Conservation (phyloP, 2,113 vertebrate genomes). For the Gallinago media region DNA sequence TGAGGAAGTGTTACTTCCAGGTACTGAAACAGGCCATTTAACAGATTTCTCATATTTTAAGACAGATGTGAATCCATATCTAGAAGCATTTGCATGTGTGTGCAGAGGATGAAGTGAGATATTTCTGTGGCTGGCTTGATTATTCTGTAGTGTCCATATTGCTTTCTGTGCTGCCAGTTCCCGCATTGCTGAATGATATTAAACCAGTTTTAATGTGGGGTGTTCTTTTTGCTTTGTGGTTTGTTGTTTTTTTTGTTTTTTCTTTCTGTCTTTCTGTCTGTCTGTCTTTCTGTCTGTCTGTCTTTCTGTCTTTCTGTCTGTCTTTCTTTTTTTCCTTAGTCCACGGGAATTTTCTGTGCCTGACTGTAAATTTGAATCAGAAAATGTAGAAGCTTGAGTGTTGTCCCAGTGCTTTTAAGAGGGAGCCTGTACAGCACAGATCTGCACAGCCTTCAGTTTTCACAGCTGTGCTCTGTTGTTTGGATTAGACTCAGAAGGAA, state of each 20-base stretch:
- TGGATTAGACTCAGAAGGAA: constrained; percentile 53
- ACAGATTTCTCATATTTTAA: neutral
- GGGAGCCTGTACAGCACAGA: neutral
- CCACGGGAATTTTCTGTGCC: neutral
- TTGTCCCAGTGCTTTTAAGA: neutral
- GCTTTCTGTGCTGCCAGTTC: neutral
- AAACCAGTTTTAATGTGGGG: neutral
- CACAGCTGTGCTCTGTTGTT: constrained; percentile 66
- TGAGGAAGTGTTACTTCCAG: neutral
- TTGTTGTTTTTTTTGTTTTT: neutral
- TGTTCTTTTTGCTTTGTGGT: neutral
- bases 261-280: neutral
- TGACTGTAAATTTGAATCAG: neutral
- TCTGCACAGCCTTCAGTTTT: constrained; percentile 34
- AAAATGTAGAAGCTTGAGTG: neutral
- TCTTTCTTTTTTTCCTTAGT: neutral
- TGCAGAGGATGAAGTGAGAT: neutral
- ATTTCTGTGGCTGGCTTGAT: neutral
- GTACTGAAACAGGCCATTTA: neutral
- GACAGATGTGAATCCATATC: neutral
- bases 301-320: neutral
- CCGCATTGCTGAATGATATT: neutral
- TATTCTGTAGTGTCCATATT: neutral
- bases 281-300: neutral
- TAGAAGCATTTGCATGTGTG: neutral